A percentile compares a stretch with the other conserved stretches of the same genome.
Conservation (phyloP, 2,888 invertebrate species). For the Tenthredo amoena region DNA sequence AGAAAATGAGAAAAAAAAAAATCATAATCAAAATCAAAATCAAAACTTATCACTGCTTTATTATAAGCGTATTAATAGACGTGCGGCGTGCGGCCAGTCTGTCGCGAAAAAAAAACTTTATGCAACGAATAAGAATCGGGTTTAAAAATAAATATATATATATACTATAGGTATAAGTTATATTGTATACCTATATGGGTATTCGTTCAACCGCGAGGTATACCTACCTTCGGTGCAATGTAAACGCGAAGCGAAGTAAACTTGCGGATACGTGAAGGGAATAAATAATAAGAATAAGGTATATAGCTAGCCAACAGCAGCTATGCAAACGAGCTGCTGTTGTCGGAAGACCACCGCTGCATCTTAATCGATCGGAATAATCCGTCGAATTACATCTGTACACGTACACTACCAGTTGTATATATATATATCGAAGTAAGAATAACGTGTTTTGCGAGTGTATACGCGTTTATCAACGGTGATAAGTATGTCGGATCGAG, state of each 20-base stretch:
- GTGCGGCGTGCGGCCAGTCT: no score
- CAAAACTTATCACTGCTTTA: no score
- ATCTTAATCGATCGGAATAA: constrained; percentile 48
- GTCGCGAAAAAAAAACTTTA: no score
- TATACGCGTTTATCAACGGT: no score
- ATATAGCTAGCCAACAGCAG: not conserved
- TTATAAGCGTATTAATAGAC: no score
- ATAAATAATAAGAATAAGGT: constrained; percentile 6
- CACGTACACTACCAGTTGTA: not conserved
- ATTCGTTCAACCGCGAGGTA: not conserved
- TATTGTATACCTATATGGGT: not conserved
- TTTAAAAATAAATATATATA: no score
- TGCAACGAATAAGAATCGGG: no score
- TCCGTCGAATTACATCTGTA: constrained; percentile 24
- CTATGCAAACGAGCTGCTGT: constrained; percentile 27
- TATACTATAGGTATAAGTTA: not conserved
- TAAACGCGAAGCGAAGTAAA: constrained; percentile 31
- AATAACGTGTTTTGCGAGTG: no score
- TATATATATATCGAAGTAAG: no score
- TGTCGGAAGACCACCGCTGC: constrained; percentile 9
- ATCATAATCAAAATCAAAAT: no score
- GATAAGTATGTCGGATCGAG: no score
- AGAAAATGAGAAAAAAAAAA: no score
- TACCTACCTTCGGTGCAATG: not conserved
- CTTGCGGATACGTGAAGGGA: constrained; percentile 26